These are phyloP conservation scores for Mormoops blainvillei DNA, from an alignment of 2,113 vertebrate genomes.

Conservation along the genomic window DNA sequence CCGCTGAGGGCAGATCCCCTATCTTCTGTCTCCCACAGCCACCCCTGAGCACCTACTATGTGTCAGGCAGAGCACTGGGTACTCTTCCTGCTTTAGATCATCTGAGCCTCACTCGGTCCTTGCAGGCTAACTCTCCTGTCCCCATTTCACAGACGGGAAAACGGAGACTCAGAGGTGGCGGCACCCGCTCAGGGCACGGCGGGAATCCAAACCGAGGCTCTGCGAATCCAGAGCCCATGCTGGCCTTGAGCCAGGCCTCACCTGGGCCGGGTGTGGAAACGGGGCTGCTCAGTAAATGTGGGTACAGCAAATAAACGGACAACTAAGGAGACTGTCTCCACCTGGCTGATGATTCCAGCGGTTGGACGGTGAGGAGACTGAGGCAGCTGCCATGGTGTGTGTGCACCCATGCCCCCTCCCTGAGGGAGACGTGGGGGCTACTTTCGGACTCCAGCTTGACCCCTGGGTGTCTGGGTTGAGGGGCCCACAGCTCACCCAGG, in stretches of 20 bases:
- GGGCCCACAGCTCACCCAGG: not conserved
- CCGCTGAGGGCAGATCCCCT: not conserved
- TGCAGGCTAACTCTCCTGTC: not conserved
- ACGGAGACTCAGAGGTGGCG: not conserved
- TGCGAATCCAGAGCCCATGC: not conserved
- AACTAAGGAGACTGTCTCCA: not conserved
- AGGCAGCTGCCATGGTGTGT: fast-evolving
- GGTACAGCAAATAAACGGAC: not conserved
- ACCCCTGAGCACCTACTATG: not conserved
- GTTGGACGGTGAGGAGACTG: not conserved
- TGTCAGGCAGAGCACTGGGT: not conserved
- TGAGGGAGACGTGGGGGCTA: not conserved
- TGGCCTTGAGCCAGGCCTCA: not conserved
- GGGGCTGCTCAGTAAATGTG: not conserved
- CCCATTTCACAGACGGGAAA: not conserved
- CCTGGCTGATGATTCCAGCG: not conserved
- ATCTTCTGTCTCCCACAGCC: not conserved
- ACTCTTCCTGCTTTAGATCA: not conserved
- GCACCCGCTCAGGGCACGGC: not conserved
- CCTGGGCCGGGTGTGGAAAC: fast-evolving
- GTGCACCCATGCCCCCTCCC: fast-evolving
- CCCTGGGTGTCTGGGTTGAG: not conserved
- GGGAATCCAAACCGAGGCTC: not conserved
- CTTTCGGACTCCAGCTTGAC: not conserved
- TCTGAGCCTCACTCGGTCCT: not conserved